These are phyloP conservation scores for Porites evermanni DNA, from an alignment of 92 coral and sea anemone genomes.

Conservation along the genomic window DNA sequence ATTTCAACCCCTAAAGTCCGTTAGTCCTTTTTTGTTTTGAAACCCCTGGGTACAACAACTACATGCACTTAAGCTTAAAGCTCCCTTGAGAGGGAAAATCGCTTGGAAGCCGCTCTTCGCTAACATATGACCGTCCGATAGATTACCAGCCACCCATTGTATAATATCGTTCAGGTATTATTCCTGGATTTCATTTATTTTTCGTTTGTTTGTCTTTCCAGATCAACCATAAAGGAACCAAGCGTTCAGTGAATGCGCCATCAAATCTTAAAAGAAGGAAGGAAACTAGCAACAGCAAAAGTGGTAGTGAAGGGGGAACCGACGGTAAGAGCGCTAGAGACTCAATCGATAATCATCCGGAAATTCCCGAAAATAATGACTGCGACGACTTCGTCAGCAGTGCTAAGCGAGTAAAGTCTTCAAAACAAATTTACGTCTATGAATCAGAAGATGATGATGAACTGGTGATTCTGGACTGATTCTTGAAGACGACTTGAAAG, in stretches of 20 bases:
- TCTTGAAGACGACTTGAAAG: background rate
- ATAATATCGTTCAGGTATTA: background rate
- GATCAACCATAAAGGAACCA: conserved; percentile 12
- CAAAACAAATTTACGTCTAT: background rate
- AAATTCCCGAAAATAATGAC: conserved; percentile 15
- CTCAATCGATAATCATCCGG: conserved; percentile 24
- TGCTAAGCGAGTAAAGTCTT: background rate
- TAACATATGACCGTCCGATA: no score
- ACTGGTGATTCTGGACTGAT: conserved; percentile 16
- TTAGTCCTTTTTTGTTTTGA: no score
- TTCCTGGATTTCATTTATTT: background rate
- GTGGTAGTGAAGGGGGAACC: background rate
- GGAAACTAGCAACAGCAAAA: background rate
- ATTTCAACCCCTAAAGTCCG: no score
- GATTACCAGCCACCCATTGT: background rate
- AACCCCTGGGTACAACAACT: no score
- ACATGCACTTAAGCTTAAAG: no score
- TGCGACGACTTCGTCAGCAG: conserved; percentile 36
- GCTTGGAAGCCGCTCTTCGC: no score
- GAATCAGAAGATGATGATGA: conserved; percentile 25
- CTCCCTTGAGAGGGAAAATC: no score
- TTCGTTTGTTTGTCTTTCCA: background rate
- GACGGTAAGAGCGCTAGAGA: background rate
- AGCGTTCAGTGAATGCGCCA: conserved; percentile 7
- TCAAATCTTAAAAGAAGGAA: background rate